Evolutionary conservation across 2,888 invertebrate genomes (phyloP).

Genomic region (Nomada fucata): DNA sequence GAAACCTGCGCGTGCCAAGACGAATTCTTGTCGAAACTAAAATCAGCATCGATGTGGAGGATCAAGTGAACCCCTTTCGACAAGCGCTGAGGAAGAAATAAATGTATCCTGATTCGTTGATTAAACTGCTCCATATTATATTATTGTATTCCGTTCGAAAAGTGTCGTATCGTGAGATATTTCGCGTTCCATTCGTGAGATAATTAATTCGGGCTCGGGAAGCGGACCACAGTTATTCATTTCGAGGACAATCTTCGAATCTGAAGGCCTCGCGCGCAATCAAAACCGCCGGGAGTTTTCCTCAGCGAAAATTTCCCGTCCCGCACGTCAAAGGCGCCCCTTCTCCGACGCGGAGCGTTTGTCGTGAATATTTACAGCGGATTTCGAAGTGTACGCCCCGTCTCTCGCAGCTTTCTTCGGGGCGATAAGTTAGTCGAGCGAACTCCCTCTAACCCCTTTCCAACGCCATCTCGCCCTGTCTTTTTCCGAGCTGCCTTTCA

Average conservation of each 20-base stretch:
- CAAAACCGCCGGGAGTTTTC: neutral
- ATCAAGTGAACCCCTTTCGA: too few relatives aligned
- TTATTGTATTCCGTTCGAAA: too few relatives aligned
- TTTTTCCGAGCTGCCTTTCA: conserved; percentile 61
- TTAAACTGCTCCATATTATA: too few relatives aligned
- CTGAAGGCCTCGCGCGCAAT: neutral
- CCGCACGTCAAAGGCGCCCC: conserved; percentile 39
- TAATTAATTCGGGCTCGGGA: neutral
- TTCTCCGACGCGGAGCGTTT: conserved; percentile 40
- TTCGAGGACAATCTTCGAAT: neutral
- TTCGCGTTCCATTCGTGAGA: too few relatives aligned
- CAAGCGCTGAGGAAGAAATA: too few relatives aligned
- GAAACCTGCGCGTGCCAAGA: too few relatives aligned
- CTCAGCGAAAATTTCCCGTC: neutral
- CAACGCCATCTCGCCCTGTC: neutral
- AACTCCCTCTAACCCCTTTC: too few relatives aligned
- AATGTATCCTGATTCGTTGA: too few relatives aligned
- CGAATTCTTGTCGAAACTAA: too few relatives aligned
- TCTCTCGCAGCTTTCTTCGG: conserved; percentile 33
- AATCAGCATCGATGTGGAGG: too few relatives aligned
- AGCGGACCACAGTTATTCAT: neutral
- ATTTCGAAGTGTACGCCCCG: conserved; percentile 33
- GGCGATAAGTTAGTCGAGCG: conserved; percentile 56
- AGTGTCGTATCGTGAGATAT: too few relatives aligned
- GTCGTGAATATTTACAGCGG: conserved; percentile 56